Base-by-base conservation (phyloP, 2,113 vertebrate species). In the Lagopus muta region DNA sequence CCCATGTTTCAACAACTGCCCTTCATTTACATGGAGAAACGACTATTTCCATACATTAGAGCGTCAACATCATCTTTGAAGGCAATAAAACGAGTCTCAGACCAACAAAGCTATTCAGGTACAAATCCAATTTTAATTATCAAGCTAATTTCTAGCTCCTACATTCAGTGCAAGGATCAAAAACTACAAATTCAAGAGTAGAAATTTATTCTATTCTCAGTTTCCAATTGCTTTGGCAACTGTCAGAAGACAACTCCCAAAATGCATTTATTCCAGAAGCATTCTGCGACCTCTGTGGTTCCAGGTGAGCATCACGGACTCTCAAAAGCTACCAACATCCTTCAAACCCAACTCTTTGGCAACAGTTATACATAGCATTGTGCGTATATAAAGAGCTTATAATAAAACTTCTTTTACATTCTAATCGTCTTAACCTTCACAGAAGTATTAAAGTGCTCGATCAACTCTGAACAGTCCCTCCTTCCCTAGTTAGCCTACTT, bases 381-480 rank as follows among this genome's bases (percentile, higher is more conserved):
- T 97, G 95, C 94, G 80, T 88, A 83, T 86, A 88, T 45, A 91
- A 93, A 95, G 84, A 97, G 94, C 92, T 96, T 96, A 93, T 79
- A 86, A 70, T 61, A 93, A 97, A 94, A 95, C 94, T 76, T 91
- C 91, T 96, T 95, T 95, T 97, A 97, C 97, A 97, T 97, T 97
- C 96, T 86, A 89, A 86, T 90, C 86, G 94, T 97, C 96, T 96
- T 42, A 92, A 96, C 94, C 95, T 97, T 97, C 96, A 96, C 88
- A 91, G 92, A 96, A 95, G 93, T 96, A 96, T 95, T 97, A 96
- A 97, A 97, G 97, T 97, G 97, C 96, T 96, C 90, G 66, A 81
- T 78, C 78, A 81, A 90, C 86, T 91, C 93, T 5, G 11, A 86
- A 89, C 83, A 82, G 92, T 78, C 86, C 43, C 81, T 74, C 71